Base-by-base conservation (phyloP, 1,140 invertebrate species). In the Xylocopa sonorina region DNA sequence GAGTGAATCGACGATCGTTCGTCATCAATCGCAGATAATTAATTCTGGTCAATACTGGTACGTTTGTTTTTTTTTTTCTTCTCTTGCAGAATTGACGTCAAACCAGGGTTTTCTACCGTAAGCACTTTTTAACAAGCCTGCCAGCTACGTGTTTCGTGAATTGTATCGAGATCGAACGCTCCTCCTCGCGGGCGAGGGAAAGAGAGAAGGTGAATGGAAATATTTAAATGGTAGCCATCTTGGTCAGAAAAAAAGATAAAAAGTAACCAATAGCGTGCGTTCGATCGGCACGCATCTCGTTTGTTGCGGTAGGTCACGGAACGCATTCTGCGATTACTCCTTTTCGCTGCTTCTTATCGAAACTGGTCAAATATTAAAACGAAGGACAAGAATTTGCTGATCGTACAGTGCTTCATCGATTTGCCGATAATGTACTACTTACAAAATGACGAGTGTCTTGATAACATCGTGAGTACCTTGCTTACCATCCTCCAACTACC, bases 11-110 rank as follows among this genome's bases (percentile, higher is more conserved):
- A 38, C 48, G 48, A 63, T 63, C 68, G 38, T 7, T 24, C 76
- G 69, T 72, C 76, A 75, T 75, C 62, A 51, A 29, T 48, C 27
- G 29, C 10, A 29, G 64, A 77, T 80, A 80, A 60, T 67, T 55
- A 21, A 57, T 68, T 29, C 67, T 41, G 16, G 41, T 55, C 24
- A 72, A 73, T 78, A 62, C 71, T 58, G 58, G 62, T 58, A 29
- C 55, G 29, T 58, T 72, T 60, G n/a, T n/a, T n/a, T n/a, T n/a
- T n/a, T n/a, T n/a, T n/a, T n/a, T n/a, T n/a, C n/a, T n/a, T 76
- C 63, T 83, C 80, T 84, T 79, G 46, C 51, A 29, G 24, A 60
- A 80, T 80, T 83, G 81, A 84, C 83, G 83, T 84, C 81, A 84
- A 64, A 69, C 34, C 43, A 4, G n/a, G 51, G 21, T 60, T 82